A percentile compares a stretch with the other conserved stretches of the same genome.
Evolutionary conservation across 2,888 invertebrate species (phyloP).

Genomic region (Pelosia muscerda): DNA sequence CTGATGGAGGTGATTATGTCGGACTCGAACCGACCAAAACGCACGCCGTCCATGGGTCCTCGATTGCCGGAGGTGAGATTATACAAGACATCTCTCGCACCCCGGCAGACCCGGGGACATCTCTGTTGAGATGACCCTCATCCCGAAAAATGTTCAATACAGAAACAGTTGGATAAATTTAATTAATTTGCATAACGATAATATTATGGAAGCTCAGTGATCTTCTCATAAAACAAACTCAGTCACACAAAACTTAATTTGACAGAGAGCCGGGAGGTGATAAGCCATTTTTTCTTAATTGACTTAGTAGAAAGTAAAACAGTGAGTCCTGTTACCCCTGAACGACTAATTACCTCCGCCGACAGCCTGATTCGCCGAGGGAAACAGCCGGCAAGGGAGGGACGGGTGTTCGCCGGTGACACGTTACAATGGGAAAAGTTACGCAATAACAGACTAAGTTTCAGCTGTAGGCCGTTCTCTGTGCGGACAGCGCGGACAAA

Average conservation of each 20-base stretch:
- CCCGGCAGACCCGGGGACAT: too few species aligned
- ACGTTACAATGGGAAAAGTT: slow-evolving; percentile 78
- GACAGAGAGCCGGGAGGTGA: slow-evolving; percentile 28
- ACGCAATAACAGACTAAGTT: slow-evolving; percentile 73
- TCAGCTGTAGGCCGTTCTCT: slow-evolving; percentile 49
- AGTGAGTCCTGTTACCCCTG: slow-evolving; percentile 50
- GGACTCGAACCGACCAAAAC: too few species aligned
- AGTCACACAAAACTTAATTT: slow-evolving; percentile 24
- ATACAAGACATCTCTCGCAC: too few species aligned
- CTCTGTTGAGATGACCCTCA: too few species aligned
- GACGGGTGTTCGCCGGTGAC: slow-evolving; percentile 55
- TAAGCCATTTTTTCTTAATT: slow-evolving; percentile 59
- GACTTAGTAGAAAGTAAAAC: slow-evolving; percentile 56
- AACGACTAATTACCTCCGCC: slow-evolving; percentile 65
- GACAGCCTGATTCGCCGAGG: slow-evolving; percentile 35
- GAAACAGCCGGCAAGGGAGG: slow-evolving; percentile 22
- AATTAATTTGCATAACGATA: neutral
- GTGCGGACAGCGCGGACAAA: slow-evolving; percentile 41
- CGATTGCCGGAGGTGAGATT: too few species aligned
- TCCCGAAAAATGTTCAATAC: too few species aligned
- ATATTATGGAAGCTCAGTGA: neutral
- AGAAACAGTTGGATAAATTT: neutral
- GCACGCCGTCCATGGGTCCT: too few species aligned
- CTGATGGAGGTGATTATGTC: too few species aligned
- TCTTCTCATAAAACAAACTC: slow-evolving; percentile 2